Evolutionary conservation across 2,888 invertebrate genomes (phyloP), one percentile per base, ranked within the genome.

Genomic region (Xestia rhomboidea): DNA sequence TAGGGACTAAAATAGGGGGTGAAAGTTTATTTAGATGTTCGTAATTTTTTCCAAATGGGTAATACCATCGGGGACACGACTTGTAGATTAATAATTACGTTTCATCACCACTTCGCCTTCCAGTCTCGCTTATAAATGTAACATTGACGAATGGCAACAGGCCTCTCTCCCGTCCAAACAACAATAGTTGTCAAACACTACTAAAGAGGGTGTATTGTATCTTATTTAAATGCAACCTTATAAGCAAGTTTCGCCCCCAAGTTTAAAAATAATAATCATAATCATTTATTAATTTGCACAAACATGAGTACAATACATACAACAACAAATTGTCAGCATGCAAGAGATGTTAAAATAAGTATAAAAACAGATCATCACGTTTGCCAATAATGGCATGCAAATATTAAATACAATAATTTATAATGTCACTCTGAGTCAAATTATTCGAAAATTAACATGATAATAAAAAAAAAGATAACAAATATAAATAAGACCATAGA

Each of bases 171-270:
- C n/a, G 15, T 66, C 44, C 49, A 15, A 63, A 64, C 24, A 49
- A 64, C 63, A 60, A 44, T 64, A 60, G 24, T 49, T 57, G 68
- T 79, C 68, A 66, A 72, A 79, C 34, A 67, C 54, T 78, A 57
- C 78, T 67, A 21, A 73, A 67, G 79, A 72, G 60, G 57, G 51
- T 44, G 18, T 66, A 51, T 34, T 34, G 51, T 7, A 69, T 15
- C 51, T 51, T n/a, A 73, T 72, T 72, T 13, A 71, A 44, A 79
- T 67, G 51, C 57, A 44, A 64, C 38, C 27, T 15, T 51, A 67
- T 62, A 41, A 18, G 8, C 63, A 38, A 38, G 41, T 64, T 34
- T 15, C 18, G 13, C 49, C 73, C 46, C 24, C 15, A 34, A 34
- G 54, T 44, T 41, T n/a, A n/a, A n/a, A n/a, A n/a, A n/a, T n/a